phyloP scores from a whole-genome alignment of 2,888 invertebrate genomes.

The Polydrusus pterygomalis region DNA sequence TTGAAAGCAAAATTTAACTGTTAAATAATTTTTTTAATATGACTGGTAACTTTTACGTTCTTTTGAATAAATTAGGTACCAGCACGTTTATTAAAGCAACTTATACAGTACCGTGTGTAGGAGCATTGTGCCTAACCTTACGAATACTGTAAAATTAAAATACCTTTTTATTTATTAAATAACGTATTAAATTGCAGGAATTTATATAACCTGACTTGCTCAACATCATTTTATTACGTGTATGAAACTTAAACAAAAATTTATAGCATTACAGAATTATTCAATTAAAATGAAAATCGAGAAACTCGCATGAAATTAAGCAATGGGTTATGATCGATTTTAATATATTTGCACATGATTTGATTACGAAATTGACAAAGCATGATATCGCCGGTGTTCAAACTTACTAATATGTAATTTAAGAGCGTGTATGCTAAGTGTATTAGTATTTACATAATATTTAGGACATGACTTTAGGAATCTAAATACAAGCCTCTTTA shows the following conservation, averaged over 20 bases:
- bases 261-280: neutral
- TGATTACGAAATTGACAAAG: neutral
- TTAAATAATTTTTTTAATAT: too few species aligned
- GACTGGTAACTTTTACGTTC: too few species aligned
- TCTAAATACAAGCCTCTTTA: neutral
- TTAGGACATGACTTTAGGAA: neutral
- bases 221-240: neutral
- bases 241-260: too few species aligned
- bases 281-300: conserved; percentile 12
- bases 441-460: neutral
- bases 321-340: neutral
- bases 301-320: neutral
- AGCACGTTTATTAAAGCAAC: too few species aligned
- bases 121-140: neutral
- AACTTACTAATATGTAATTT: neutral
- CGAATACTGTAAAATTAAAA: neutral
- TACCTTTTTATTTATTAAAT: neutral
- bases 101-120: too few species aligned
- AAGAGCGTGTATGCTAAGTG: neutral
- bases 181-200: neutral
- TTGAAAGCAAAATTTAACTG: too few species aligned
- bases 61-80: too few species aligned
- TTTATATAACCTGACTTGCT: conserved; percentile 10
- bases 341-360: neutral
- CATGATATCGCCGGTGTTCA: neutral